Base-by-base conservation (phyloP, 35 echinoderm and acorn worm species). In the Chiridota heheva region DNA sequence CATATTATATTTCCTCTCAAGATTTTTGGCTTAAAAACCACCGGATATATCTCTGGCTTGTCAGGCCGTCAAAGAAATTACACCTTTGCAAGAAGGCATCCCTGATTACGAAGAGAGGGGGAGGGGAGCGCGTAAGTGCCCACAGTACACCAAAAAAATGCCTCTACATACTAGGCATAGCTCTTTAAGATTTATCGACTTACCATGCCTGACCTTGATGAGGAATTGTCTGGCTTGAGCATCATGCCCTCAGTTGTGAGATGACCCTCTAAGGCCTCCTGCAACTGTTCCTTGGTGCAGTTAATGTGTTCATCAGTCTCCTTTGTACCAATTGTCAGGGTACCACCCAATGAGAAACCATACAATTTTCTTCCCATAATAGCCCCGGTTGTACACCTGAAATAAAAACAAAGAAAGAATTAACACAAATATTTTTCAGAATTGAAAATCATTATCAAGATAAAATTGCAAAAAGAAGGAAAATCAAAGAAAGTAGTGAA, bases 261-360 rank as follows among this genome's bases (percentile, higher is more conserved):
- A 40, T 96, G 93, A 15, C 80, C 79, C 83, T 96, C 82, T 13
- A 96, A 58, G 7, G 93, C 93, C 51, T 78, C 80, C 83, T 90
- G 87, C 1, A 96, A 72, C 45, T 96, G 77, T 2, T 96, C 92
- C 0, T 58, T 72, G 1, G 93, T 96, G 58, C 93, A 96, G 58
- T 96, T 87, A 34, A 90, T 65, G 18, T 83, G 83, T 0, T 63
- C 58, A 40, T 96, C 88, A 2, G 25, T 3, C 29, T 72, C 43
- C 31, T n/a, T 69, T 74, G 73, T 96, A 96, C 93, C 93, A 96
- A 44, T 90, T 90, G n/a, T 90, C 87, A 56, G 93, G 93, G 40
- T 96, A 96, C 93, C 93, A 96, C 15, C 93, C 93, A 36, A 90
- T 90, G 36, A 96, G 48, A 81, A 96, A 90, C 93, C 93, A 96